phyloP scores from a whole-genome alignment of 2,888 invertebrate species.

The Cremastinae sp. region DNA sequence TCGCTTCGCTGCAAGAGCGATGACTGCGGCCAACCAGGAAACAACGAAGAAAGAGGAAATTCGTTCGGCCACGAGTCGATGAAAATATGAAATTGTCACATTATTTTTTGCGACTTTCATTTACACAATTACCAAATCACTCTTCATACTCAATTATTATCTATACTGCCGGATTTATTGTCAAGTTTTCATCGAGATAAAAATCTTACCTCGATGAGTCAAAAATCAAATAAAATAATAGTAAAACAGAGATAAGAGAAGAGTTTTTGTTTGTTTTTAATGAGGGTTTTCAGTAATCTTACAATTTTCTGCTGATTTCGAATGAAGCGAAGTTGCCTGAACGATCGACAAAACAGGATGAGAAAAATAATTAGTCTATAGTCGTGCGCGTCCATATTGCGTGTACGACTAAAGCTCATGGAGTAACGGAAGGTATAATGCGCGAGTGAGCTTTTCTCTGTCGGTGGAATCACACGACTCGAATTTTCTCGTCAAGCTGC shows the following conservation, averaged over 20 bases:
- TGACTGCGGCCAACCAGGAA: slow-evolving; percentile 37
- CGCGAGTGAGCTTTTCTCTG: slow-evolving; percentile 38
- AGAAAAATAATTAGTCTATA: background rate
- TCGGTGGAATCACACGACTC: slow-evolving; percentile 69
- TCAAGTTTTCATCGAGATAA: too few relatives aligned
- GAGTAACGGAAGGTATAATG: slow-evolving; percentile 6
- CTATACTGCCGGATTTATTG: too few relatives aligned
- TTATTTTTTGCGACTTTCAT: background rate
- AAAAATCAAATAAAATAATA: too few relatives aligned
- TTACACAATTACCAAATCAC: background rate
- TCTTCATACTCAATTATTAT: too few relatives aligned
- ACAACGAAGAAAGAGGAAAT: slow-evolving; percentile 1
- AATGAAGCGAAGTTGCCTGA: too few relatives aligned
- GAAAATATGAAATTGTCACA: background rate
- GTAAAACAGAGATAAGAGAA: too few relatives aligned
- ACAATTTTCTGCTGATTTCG: too few relatives aligned
- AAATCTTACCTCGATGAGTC: too few relatives aligned
- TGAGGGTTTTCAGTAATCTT: too few relatives aligned
- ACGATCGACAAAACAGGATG: background rate
- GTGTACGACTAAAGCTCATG: slow-evolving; percentile 21
- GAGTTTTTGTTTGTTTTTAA: too few relatives aligned
- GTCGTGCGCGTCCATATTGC: slow-evolving; percentile 12
- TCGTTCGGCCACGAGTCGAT: background rate
- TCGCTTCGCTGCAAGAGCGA: slow-evolving; percentile 67
- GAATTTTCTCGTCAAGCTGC: slow-evolving; percentile 68